Base-by-base conservation (phyloP, 2,113 vertebrate species). In the Acanthochromis polyacanthus region DNA sequence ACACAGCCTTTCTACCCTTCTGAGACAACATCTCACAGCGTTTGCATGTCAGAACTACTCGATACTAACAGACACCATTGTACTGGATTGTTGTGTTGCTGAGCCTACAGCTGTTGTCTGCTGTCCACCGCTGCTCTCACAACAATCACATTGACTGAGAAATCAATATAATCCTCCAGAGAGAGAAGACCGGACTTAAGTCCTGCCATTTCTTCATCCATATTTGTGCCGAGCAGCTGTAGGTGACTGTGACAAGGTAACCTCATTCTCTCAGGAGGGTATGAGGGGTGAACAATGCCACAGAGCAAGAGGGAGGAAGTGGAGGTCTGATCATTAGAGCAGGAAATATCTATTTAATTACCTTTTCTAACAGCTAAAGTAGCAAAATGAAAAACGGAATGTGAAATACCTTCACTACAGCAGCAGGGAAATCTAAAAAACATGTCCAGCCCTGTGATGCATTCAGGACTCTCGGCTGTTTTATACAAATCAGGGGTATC, bases 161-260 rank as follows among this genome's bases (percentile, higher is more conserved):
- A 46, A 85, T 87, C 81, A 0, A 86, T 84, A 14, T 2, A 4
- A 40, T 73, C 38, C 88, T 78, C 81, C 30, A 4, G 73, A 73
- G 73, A 86, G 60, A 67, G 75, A 66, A 63, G 53, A 46, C 10
- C 69, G 72, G 58, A 75, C 70, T 73, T 51, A 82, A 55, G 71
- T 60, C 60, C 58, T 59, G 69, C 72, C 78, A 68, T 75, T 67
- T 61, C 48, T 62, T 48, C 4, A 52, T 71, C 59, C 14, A 20
- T 28, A 67, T 53, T 30, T 30, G 50, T 62, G 60, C 48, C 59
- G 56, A 71, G 50, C 22, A 45, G 30, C 43, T 73, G 53, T 1
- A 70, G 80, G 77, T 81, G 82, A 75, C n/a, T 10, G 66, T 76
- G 75, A 67, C 76, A 71, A 78, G 50, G 69, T 58, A 62, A 62